Percentiles rank a stretch among this genome's conserved stretches.
Evolutionary conservation across 2,888 invertebrate genomes (phyloP).

Genomic region (Standfussiana lucernea): DNA sequence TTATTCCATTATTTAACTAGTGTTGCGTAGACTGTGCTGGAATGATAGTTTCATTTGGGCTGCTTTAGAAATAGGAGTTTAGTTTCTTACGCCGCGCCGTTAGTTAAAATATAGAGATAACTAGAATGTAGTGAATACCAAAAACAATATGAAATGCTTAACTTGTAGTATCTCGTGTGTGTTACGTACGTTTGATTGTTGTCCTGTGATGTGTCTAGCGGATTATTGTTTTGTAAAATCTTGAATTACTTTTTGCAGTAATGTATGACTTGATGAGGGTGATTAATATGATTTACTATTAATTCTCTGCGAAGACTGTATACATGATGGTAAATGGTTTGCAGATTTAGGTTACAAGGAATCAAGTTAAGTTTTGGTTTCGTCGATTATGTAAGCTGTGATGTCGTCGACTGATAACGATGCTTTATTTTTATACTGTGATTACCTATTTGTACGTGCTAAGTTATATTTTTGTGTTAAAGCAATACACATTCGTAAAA

Average conservation of each 20-base stretch:
- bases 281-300: constrained; percentile 61
- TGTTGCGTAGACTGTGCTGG: constrained; percentile 51
- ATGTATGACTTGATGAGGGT: constrained; percentile 50
- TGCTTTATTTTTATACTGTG: constrained; percentile 90
- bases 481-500: constrained; percentile 76
- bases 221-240: constrained; percentile 54
- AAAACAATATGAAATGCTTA: constrained; percentile 64
- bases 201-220: constrained; percentile 64
- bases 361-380: constrained; percentile 80
- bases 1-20: constrained; percentile 56
- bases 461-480: constrained; percentile 83
- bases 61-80: constrained; percentile 58
- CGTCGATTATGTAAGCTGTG: constrained; percentile 87
- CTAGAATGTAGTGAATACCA: constrained; percentile 65
- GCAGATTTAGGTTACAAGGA: constrained; percentile 73
- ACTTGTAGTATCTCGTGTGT: constrained; percentile 61
- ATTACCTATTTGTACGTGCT: constrained; percentile 85
- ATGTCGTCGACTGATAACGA: constrained; percentile 88
- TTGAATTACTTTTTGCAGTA: constrained; percentile 52
- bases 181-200: constrained; percentile 64
- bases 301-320: constrained; percentile 63
- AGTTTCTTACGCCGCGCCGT: constrained; percentile 50
- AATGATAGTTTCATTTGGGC: constrained; percentile 57
- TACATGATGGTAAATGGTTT: constrained; percentile 62
- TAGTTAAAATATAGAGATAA: constrained; percentile 54